Conservation (phyloP, 1,140 invertebrate species). For the Brachionus koreanus region DNA sequence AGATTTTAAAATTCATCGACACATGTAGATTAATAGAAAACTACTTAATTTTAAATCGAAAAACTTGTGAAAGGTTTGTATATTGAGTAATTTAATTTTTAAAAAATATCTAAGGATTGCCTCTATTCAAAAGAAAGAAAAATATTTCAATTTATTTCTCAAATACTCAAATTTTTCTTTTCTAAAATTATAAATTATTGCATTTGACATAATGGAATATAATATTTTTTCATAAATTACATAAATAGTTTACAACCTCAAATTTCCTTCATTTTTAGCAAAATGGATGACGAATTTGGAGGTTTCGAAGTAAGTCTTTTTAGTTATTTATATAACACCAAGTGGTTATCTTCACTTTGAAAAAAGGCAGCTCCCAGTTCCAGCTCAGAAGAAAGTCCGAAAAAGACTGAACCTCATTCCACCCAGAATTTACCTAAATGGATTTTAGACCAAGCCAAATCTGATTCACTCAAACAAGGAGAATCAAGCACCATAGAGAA, state of each 20-base stretch:
- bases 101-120: no score
- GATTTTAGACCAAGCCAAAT: background rate
- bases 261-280: background rate
- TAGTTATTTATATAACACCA: no score
- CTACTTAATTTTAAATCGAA: no score
- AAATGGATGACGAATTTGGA: constrained; percentile 34
- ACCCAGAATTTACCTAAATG: background rate
- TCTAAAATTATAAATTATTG: background rate
- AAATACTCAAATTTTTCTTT: no score
- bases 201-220: background rate
- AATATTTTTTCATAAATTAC: background rate
- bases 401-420: background rate
- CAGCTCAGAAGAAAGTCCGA: background rate
- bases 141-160: no score
- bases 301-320: background rate
- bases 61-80: no score
- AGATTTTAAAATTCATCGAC: no score
- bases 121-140: no score
- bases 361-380: background rate
- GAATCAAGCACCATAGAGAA: background rate
- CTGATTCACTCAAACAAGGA: background rate
- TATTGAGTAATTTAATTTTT: no score
- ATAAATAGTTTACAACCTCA: background rate
- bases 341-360: background rate
- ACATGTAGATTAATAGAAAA: no score